phyloP scores from a whole-genome alignment of 2,113 vertebrate genomes.

The Megalops atlanticus region DNA sequence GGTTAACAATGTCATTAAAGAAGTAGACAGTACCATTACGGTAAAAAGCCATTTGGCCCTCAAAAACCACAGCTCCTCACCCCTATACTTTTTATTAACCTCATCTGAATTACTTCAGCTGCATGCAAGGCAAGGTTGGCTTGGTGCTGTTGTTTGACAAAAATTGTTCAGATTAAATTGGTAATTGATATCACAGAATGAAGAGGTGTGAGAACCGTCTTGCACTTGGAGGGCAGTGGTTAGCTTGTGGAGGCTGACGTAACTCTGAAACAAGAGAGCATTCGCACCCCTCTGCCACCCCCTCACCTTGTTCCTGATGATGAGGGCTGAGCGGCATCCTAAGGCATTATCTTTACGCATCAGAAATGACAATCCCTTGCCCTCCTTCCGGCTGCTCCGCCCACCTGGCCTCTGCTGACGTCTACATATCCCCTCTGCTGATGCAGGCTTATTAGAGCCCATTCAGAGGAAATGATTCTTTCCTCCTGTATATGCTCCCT shows the following conservation, averaged over 20 bases:
- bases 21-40: not conserved
- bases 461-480: too few species aligned
- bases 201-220: too few species aligned
- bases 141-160: too few species aligned
- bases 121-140: too few species aligned
- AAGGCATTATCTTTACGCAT: not conserved
- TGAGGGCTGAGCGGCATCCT: not conserved
- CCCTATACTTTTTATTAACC: too few species aligned
- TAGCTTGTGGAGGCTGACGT: too few species aligned
- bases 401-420: not conserved
- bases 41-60: not conserved
- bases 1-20: not conserved
- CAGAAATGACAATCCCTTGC: not conserved
- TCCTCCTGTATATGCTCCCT: not conserved
- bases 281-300: not conserved
- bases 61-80: too few species aligned
- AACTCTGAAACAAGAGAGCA: too few species aligned
- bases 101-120: too few species aligned
- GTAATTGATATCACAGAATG: too few species aligned
- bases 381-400: not conserved
- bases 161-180: too few species aligned
- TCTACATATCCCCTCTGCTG: not conserved
- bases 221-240: too few species aligned
- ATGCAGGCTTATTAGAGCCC: not conserved
- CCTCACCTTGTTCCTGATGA: not conserved